Evolutionary conservation across 2,113 vertebrate genomes (phyloP).

Genomic region (Platichthys stellatus): DNA sequence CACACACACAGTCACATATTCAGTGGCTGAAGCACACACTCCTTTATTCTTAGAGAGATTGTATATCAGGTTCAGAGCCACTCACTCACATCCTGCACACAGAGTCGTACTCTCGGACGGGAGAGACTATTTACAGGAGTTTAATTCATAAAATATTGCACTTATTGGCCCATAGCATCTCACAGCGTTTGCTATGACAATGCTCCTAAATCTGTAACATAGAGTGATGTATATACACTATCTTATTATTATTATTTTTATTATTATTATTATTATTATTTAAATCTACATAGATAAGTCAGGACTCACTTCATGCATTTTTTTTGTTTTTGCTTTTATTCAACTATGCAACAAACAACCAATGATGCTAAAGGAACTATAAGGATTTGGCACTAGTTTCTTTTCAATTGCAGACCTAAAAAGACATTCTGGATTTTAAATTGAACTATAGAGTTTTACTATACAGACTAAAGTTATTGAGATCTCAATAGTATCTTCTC

Average conservation of each 20-base stretch:
- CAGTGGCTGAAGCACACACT: slow-evolving; percentile 47
- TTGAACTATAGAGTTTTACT: slow-evolving; percentile 10
- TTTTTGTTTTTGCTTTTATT: slow-evolving; percentile 54
- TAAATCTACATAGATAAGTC: slow-evolving; percentile 85
- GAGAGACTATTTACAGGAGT: slow-evolving; percentile 91
- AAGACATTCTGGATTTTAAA: slow-evolving; percentile 37
- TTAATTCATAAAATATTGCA: slow-evolving; percentile 98
- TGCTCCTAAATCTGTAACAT: slow-evolving; percentile 82
- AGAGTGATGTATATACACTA: slow-evolving; percentile 79
- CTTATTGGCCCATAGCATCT: slow-evolving; percentile 98
- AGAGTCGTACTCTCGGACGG: slow-evolving; percentile 76
- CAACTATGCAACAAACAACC: slow-evolving; percentile 65
- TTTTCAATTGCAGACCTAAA: slow-evolving; percentile 10
- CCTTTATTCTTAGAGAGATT: slow-evolving; percentile 21
- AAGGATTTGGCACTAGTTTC: slow-evolving; percentile 72
- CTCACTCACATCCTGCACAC: slow-evolving; percentile 56
- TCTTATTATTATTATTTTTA: slow-evolving; percentile 62
- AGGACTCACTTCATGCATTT: slow-evolving; percentile 88
- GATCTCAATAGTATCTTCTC: slow-evolving; percentile 27
- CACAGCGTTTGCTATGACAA: slow-evolving; percentile 85
- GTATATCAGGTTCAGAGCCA: slow-evolving; percentile 48
- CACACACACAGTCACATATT: slow-evolving; percentile 11
- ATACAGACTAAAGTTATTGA: slow-evolving; percentile 21
- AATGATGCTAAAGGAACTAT: slow-evolving; percentile 44
- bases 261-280: slow-evolving; percentile 66